Evolutionary conservation across 2,888 invertebrate species (phyloP), one percentile per base, ranked within the genome.

Genomic region (Microdon myrmicae): DNA sequence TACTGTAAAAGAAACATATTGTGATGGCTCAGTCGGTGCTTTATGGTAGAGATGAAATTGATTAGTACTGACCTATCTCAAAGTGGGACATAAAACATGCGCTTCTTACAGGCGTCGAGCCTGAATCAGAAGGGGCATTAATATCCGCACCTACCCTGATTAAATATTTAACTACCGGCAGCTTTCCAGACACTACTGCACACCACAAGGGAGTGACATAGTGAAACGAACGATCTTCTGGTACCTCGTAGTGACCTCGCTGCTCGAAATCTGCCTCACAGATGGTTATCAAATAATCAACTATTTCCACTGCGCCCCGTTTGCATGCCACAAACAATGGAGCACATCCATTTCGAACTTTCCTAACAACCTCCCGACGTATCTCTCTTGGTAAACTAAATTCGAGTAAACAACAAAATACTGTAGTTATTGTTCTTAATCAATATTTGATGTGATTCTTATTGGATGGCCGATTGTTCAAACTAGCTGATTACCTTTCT

Each of bases 61-160:
- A 9, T n/a, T 7, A 10, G n/a, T 12, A 16, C 68, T 64, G 70
- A 80, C 80, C 80, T 71, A 89, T 89, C 73, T 90, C 90, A 59
- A 88, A 81, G 81, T 92, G 90, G 59, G 93, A 90, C 94, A 94
- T 93, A 81, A 92, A 95, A 80, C 95, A 95, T 7, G 95, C 94
- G 53, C 92, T 92, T 70, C 95, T 85, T 51, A 94, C 92, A 6
- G 94, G 92, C 43, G 92, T 92, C 6, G 93, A 94, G 61, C 94
- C 93, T 16, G 90, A 88, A 81, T 94, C 94, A 1, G 91, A 92
- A 29, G 88, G 85, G 26, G 92, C 90, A 82, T 95, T 89, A n/a
- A 95, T 86, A 74, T 89, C 85, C 23, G 94, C 94, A 53, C 77
- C 92, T 71, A 90, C 86, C 56, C 86, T 84, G 12, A 92, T 85